Conservation (phyloP, 2,888 invertebrate species). For the Diarsia brunnea region DNA sequence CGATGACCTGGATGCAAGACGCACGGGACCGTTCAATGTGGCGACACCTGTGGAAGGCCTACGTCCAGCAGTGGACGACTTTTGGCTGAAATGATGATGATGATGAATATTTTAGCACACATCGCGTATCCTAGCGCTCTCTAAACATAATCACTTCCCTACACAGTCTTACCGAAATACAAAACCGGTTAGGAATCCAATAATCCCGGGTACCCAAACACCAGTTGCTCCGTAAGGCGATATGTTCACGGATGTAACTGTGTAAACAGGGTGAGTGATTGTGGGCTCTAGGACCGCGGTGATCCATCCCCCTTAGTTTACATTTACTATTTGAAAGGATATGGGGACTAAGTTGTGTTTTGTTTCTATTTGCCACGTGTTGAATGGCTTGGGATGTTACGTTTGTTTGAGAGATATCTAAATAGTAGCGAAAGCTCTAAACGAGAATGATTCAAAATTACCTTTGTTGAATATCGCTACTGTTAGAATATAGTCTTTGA, state of each 20-base stretch:
- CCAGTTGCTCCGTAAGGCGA: slow-evolving; percentile 54
- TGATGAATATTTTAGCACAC: too few relatives aligned
- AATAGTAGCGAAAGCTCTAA: neutral
- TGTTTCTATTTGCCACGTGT: slow-evolving; percentile 19
- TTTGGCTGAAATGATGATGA: too few relatives aligned
- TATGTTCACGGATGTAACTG: slow-evolving; percentile 34
- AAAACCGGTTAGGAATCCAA: neutral
- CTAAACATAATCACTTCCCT: slow-evolving; percentile 3
- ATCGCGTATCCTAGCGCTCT: neutral
- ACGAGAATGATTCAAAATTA: neutral
- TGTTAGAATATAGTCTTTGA: too few relatives aligned
- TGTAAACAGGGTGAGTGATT: slow-evolving; percentile 50
- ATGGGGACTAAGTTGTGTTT: slow-evolving; percentile 22
- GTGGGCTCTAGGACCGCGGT: slow-evolving; percentile 23
- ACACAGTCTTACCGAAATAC: slow-evolving; percentile 20
- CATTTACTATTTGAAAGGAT: slow-evolving; percentile 36
- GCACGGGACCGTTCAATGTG: too few relatives aligned
- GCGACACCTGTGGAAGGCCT: too few relatives aligned
- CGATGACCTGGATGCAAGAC: too few relatives aligned
- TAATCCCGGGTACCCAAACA: slow-evolving; percentile 49
- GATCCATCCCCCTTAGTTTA: slow-evolving; percentile 21
- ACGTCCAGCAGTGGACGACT: too few relatives aligned
- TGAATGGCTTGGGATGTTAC: slow-evolving; percentile 6
- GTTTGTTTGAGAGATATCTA: neutral
- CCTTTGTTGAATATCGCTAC: too few relatives aligned